Conservation (phyloP, 2,797 vertebrate genomes). For the Aythya fuligula region DNA sequence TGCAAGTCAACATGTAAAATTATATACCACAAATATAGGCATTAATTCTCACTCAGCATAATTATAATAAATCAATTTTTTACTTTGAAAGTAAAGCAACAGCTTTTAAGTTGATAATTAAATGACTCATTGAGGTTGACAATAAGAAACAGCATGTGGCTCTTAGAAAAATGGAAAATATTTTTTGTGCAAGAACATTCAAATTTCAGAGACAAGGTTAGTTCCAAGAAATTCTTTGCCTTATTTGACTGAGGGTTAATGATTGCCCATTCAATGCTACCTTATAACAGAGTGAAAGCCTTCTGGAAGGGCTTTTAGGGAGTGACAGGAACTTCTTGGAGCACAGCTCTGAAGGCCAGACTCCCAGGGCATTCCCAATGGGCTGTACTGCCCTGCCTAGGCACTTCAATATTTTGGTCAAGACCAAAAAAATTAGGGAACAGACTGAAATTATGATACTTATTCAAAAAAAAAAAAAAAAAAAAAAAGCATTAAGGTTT, state of each 20-base stretch:
- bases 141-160: background rate
- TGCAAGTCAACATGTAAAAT: constrained; percentile 1
- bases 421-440: background rate
- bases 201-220: background rate
- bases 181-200: background rate
- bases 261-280: background rate
- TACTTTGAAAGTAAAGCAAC: background rate
- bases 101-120: constrained; percentile 1
- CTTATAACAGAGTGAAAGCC: background rate
- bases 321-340: background rate
- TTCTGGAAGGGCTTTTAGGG: background rate
- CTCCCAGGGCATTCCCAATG: background rate
- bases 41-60: background rate
- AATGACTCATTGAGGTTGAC: background rate
- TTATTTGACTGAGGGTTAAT: background rate
- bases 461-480: background rate
- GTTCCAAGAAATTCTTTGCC: background rate
- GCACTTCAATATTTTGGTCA: background rate
- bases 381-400: no score
- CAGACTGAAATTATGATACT: background rate
- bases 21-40: background rate
- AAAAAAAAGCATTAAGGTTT: background rate
- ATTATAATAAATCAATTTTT: background rate
- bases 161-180: background rate
- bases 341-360: background rate